Percentiles rank a stretch among this genome's conserved stretches.
These are phyloP conservation scores for Drosophila subobscura DNA, from an alignment of 1,140 invertebrate genomes.

Conservation along the genomic window DNA sequence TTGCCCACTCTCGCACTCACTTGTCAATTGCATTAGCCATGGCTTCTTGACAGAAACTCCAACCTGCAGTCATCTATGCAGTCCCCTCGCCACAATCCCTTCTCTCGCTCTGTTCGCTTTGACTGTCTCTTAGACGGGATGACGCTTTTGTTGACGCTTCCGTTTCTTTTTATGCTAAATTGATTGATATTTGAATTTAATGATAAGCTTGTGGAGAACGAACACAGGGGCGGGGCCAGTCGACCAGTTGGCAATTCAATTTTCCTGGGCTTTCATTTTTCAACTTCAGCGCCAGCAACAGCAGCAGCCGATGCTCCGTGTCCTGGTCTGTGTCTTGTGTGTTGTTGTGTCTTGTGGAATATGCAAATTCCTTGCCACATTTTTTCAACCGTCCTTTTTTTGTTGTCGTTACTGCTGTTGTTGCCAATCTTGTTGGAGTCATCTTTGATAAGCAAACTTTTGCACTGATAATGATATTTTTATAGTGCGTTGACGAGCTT, in stretches of 20 bases:
- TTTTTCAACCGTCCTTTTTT: constrained; percentile 33
- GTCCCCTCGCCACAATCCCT: background rate
- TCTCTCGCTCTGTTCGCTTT: background rate
- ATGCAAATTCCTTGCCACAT: constrained; percentile 74
- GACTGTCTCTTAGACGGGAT: constrained; percentile 9
- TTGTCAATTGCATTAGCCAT: too few relatives aligned
- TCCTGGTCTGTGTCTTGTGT: constrained; percentile 18
- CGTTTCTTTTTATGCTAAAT: constrained; percentile 72
- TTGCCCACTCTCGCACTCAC: too few relatives aligned
- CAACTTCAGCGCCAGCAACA: constrained; percentile 70
- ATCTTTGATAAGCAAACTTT: constrained; percentile 73
- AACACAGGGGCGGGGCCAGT: constrained; percentile 5
- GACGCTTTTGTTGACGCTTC: constrained; percentile 35
- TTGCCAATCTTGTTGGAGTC: constrained; percentile 27
- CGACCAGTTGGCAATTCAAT: constrained; percentile 73
- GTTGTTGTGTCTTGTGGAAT: constrained; percentile 53
- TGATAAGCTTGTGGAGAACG: constrained; percentile 52
- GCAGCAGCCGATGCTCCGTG: constrained; percentile 14
- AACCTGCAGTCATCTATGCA: too few relatives aligned
- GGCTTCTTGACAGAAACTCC: too few relatives aligned
- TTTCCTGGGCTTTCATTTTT: constrained; percentile 71
- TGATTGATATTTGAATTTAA: constrained; percentile 83
- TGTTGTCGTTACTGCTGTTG: constrained; percentile 36
- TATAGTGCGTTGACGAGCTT: constrained; percentile 80
- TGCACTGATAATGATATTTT: constrained; percentile 80